Percentiles rank a stretch among this genome's conserved stretches.
phyloP scores from a whole-genome alignment of 2,888 invertebrate genomes.

The Xestia c-nigrum region DNA sequence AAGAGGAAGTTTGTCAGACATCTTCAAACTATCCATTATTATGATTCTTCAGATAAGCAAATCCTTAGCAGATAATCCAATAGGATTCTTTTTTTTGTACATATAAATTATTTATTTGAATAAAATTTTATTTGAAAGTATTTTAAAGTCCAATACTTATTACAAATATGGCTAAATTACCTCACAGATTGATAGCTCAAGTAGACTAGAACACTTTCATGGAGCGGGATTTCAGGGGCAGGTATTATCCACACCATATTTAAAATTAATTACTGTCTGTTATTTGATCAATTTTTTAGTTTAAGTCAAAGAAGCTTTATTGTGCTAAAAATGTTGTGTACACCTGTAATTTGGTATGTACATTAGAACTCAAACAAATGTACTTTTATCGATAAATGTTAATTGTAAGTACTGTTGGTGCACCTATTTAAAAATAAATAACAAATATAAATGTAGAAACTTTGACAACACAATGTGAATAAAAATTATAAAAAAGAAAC shows the following conservation, averaged over 20 bases:
- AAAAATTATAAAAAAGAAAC: neutral
- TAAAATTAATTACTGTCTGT: too few relatives aligned
- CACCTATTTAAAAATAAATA: neutral
- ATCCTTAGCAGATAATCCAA: constrained; percentile 16
- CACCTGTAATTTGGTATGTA: too few relatives aligned
- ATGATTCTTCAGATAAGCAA: constrained; percentile 13
- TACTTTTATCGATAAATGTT: too few relatives aligned
- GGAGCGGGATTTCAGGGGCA: neutral
- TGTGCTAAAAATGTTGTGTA: too few relatives aligned
- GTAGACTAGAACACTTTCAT: neutral
- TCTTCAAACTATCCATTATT: neutral
- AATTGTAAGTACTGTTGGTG: too few relatives aligned
- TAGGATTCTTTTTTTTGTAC: neutral
- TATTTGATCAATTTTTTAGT: too few relatives aligned
- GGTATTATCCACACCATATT: neutral
- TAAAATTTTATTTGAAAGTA: neutral
- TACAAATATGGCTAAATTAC: neutral
- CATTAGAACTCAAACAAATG: too few relatives aligned
- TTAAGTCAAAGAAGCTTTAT: too few relatives aligned
- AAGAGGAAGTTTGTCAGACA: neutral
- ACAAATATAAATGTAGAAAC: neutral
- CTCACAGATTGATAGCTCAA: neutral
- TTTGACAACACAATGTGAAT: too few relatives aligned
- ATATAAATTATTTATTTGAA: neutral
- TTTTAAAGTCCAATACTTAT: neutral